A percentile compares a stretch with the other conserved stretches of the same genome.
Evolutionary conservation across 1,140 invertebrate genomes (phyloP).

Genomic region (Drosophila burlai): DNA sequence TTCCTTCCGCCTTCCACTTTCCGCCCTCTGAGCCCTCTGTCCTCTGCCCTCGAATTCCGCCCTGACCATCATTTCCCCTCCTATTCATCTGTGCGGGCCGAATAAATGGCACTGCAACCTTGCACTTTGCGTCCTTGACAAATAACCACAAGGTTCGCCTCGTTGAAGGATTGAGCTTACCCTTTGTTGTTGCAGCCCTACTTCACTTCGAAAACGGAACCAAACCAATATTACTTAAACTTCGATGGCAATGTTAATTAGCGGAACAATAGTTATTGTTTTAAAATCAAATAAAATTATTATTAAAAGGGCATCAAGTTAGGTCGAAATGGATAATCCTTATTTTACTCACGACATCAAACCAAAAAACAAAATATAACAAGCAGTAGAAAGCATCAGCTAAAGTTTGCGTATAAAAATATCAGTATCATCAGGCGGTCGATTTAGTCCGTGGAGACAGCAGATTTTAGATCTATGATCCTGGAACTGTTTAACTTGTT

Average conservation of each 20-base stretch:
- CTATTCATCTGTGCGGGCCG: conserved; percentile 25
- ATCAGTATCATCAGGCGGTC: not conserved
- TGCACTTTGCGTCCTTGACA: conserved; percentile 72
- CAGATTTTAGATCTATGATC: not conserved
- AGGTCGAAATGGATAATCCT: not conserved
- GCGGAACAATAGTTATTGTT: no score
- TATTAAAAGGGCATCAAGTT: not conserved
- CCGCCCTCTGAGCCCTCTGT: not conserved
- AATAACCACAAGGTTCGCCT: conserved; percentile 63
- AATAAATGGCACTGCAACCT: conserved; percentile 76
- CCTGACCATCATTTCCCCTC: conserved; percentile 12
- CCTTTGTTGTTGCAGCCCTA: not conserved
- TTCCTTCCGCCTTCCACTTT: conserved; percentile 57
- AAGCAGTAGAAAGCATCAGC: not conserved
- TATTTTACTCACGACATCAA: not conserved
- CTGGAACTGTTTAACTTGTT: not conserved
- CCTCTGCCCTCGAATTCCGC: not conserved
- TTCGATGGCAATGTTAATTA: not conserved
- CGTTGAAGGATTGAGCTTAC: conserved; percentile 9
- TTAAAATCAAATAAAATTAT: no score
- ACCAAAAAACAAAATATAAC: no score
- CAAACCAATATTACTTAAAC: not conserved
- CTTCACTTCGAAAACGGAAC: not conserved
- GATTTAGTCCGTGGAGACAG: not conserved
- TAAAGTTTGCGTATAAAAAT: not conserved